These are phyloP conservation scores for Cryptoblepharus egeriae DNA, from an alignment of 2,797 vertebrate species.

Conservation along the genomic window DNA sequence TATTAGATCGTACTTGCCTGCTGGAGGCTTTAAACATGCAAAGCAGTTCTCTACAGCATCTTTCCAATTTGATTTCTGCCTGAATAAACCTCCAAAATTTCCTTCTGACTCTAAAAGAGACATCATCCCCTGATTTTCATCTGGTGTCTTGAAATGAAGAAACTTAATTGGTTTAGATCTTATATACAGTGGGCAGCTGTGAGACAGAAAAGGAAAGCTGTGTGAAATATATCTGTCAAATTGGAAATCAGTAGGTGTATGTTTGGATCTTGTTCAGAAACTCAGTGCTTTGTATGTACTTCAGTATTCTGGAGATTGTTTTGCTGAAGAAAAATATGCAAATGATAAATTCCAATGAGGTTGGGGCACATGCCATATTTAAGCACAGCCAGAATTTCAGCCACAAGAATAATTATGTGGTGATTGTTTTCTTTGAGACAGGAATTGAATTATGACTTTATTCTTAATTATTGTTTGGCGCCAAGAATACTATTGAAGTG, in stretches of 20 bases:
- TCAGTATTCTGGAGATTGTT: neutral
- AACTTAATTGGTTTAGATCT: neutral
- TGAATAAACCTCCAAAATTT: too few relatives aligned
- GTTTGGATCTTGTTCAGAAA: neutral
- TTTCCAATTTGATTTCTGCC: too few relatives aligned
- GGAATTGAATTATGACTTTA: neutral
- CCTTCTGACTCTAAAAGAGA: neutral
- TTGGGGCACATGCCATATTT: neutral
- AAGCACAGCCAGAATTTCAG: neutral
- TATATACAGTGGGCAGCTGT: neutral
- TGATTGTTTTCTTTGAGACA: neutral
- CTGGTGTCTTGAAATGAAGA: neutral
- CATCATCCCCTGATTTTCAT: neutral
- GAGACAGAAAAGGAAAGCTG: neutral
- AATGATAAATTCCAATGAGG: neutral
- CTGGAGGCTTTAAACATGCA: too few relatives aligned
- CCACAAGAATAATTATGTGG: neutral
- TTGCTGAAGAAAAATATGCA: neutral
- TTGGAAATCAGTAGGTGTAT: neutral
- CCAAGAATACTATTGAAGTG: neutral
- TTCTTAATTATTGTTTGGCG: neutral
- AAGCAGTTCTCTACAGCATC: too few relatives aligned
- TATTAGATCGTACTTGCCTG: too few relatives aligned
- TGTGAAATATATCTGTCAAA: neutral
- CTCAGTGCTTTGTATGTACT: neutral